A percentile compares a stretch with the other conserved stretches of the same genome.
phyloP scores from a whole-genome alignment of 2,797 vertebrate genomes.

The Melanitta fusca region DNA sequence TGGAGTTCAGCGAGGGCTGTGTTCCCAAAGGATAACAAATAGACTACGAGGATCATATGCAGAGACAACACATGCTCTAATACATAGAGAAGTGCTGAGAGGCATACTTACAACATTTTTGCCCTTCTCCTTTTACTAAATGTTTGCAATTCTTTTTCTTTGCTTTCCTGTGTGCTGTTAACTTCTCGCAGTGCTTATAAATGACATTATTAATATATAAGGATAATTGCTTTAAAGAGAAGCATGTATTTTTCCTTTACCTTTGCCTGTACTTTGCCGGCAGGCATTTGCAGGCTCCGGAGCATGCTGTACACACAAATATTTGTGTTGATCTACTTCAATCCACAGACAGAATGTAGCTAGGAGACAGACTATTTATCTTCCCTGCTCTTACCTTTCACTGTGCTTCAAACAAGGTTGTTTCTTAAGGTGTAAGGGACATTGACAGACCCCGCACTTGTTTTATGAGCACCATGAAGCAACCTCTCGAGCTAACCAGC shows the following conservation, averaged over 20 bases:
- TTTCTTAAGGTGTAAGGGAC: slow-evolving; percentile 19
- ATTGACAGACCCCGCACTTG: background rate
- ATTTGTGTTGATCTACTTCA: slow-evolving; percentile 26
- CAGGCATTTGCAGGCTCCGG: background rate
- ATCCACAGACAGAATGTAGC: slow-evolving; percentile 24
- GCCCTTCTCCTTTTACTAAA: background rate
- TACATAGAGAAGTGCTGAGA: slow-evolving; percentile 17
- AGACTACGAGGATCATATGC: background rate
- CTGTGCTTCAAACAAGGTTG: background rate
- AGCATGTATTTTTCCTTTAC: slow-evolving; percentile 15
- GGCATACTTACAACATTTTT: background rate
- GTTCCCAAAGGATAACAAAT: slow-evolving; percentile 56
- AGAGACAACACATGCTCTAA: slow-evolving; percentile 35
- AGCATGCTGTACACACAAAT: background rate
- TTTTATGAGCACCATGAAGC: background rate
- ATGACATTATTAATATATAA: slow-evolving; percentile 64
- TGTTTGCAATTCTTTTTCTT: background rate
- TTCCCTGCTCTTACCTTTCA: background rate
- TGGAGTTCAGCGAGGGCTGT: background rate
- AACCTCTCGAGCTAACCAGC: background rate
- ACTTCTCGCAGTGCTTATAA: slow-evolving; percentile 36
- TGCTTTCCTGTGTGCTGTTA: slow-evolving; percentile 15
- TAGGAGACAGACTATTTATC: slow-evolving; percentile 49
- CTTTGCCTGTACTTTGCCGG: slow-evolving; percentile 52
- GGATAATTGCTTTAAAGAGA: slow-evolving; percentile 52